A percentile compares a stretch with the other conserved stretches of the same genome.
Conservation (phyloP, 2,113 vertebrate species). For the Paramormyrops kingsleyae region DNA sequence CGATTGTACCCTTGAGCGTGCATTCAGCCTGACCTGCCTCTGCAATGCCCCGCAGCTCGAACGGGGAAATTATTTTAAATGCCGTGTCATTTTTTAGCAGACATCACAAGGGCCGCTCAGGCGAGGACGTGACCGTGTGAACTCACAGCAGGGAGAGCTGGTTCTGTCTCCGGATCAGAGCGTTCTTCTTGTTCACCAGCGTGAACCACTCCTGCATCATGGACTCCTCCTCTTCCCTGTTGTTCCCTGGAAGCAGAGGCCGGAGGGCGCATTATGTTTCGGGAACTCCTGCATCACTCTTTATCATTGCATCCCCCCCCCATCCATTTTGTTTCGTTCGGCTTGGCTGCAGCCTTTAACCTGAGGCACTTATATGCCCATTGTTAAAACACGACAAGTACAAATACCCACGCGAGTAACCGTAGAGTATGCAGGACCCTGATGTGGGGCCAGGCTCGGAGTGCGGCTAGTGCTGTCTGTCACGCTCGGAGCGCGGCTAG, state of each 20-base stretch:
- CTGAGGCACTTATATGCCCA: not conserved
- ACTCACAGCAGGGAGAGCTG: conserved; percentile 97
- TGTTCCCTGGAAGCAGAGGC: conserved; percentile 72
- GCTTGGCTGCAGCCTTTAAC: not conserved
- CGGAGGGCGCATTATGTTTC: not conserved
- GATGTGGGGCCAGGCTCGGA: not conserved
- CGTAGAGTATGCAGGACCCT: not conserved
- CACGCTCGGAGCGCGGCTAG: not conserved
- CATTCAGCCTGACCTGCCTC: not conserved
- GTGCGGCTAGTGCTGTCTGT: not conserved
- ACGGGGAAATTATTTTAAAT: conserved; percentile 8
- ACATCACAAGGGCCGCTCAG: not conserved
- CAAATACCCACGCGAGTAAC: not conserved
- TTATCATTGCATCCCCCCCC: not conserved
- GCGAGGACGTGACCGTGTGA: not conserved
- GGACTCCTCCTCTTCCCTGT: conserved; percentile 94
- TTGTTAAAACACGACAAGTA: not conserved
- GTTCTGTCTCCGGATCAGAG: conserved; percentile 95
- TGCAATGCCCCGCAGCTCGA: not conserved
- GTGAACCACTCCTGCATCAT: conserved; percentile 99
- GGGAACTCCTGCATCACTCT: not conserved
- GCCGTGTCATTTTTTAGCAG: not conserved
- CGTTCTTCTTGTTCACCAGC: conserved; percentile 99
- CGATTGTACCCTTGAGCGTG: not conserved
- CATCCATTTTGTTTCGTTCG: not conserved